Evolutionary conservation across 1,140 invertebrate species (phyloP).

Genomic region (Drosophila nikananu): DNA sequence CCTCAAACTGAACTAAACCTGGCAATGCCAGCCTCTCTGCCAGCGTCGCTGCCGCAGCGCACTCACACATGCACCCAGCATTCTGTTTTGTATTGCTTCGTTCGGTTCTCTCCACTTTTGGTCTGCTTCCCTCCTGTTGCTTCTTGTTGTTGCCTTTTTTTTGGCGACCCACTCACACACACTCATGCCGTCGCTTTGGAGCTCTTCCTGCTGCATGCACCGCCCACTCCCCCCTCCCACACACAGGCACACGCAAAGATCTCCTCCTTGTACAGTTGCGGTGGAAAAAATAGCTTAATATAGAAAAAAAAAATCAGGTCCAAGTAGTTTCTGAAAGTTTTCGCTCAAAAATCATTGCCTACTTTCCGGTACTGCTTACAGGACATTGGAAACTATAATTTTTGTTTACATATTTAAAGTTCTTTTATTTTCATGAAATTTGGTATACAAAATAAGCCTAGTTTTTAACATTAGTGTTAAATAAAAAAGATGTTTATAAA

Average conservation of each 20-base stretch:
- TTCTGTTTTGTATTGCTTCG: conserved; percentile 65
- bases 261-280: neutral
- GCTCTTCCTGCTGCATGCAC: conserved; percentile 66
- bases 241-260: neutral
- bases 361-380: neutral
- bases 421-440: too few species aligned
- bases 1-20: conserved; percentile 41
- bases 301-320: neutral
- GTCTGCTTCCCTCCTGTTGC: conserved; percentile 17
- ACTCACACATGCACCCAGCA: conserved; percentile 43
- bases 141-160: conserved; percentile 55
- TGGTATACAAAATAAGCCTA: too few species aligned
- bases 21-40: conserved; percentile 45
- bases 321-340: neutral
- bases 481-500: too few species aligned
- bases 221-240: conserved; percentile 41
- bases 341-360: neutral
- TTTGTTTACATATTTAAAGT: too few species aligned
- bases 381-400: neutral
- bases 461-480: too few species aligned
- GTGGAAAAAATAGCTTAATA: neutral
- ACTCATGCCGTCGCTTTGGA: conserved; percentile 7
- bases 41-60: conserved; percentile 37
- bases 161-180: conserved; percentile 57
- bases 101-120: conserved; percentile 34